Percentiles rank a stretch among this genome's conserved stretches.
These are phyloP conservation scores for Boleophthalmus pectinirostris DNA, from an alignment of 2,113 vertebrate species.

Conservation along the genomic window DNA sequence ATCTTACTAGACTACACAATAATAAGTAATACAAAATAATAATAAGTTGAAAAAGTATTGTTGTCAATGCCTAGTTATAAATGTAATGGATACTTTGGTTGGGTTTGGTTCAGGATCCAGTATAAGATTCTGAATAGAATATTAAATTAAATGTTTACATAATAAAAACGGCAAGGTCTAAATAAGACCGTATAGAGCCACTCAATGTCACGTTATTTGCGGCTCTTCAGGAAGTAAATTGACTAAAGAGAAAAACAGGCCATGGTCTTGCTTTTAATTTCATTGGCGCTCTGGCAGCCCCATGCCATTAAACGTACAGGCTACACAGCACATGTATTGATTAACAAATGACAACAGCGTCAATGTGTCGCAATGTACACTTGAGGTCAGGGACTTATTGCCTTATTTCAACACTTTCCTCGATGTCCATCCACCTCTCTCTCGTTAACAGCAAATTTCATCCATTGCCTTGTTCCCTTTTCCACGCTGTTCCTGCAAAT, in stretches of 20 bases:
- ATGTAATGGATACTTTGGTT: neutral
- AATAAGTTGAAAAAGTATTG: too few species aligned
- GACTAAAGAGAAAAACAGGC: slow-evolving; percentile 48
- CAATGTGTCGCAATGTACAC: slow-evolving; percentile 73
- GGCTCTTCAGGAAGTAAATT: slow-evolving; percentile 54
- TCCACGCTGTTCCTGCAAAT: slow-evolving; percentile 51
- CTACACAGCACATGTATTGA: slow-evolving; percentile 68
- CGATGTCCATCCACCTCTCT: slow-evolving; percentile 14
- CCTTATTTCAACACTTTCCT: slow-evolving; percentile 62
- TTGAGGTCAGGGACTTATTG: slow-evolving; percentile 74
- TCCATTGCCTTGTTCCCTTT: slow-evolving; percentile 31
- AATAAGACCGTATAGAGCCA: neutral
- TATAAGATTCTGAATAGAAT: too few species aligned
- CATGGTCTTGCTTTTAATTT: slow-evolving; percentile 60
- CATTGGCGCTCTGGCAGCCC: slow-evolving; percentile 64
- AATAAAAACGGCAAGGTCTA: neutral
- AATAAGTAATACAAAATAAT: too few species aligned
- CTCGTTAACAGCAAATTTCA: slow-evolving; percentile 18
- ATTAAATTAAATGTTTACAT: too few species aligned
- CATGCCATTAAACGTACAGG: slow-evolving; percentile 68
- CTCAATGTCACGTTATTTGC: slow-evolving; percentile 54
- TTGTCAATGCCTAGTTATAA: too few species aligned
- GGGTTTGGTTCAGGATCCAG: neutral
- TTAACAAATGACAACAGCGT: slow-evolving; percentile 72
- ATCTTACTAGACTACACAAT: too few species aligned